A percentile compares a stretch with the other conserved stretches of the same genome.
These are phyloP conservation scores for Hydrozoanthus gracilis DNA, from an alignment of 92 coral and sea anemone genomes.

Conservation along the genomic window DNA sequence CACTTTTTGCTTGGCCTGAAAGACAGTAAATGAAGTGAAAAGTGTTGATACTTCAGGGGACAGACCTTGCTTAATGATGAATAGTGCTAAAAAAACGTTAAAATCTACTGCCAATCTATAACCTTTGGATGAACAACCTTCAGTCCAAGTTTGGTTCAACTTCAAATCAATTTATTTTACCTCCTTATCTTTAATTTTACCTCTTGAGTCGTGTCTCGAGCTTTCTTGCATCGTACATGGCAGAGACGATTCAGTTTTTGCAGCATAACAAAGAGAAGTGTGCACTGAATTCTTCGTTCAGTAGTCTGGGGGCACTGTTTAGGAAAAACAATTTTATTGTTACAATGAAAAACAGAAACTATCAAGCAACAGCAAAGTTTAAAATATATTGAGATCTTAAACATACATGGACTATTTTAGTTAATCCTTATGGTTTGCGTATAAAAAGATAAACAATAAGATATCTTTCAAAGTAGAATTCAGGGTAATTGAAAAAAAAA, in stretches of 20 bases:
- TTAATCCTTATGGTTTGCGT: background rate
- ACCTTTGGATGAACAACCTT: background rate
- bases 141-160: background rate
- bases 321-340: background rate
- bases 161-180: too few species aligned
- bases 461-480: too few species aligned
- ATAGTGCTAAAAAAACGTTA: background rate
- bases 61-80: too few species aligned
- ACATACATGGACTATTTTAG: background rate
- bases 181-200: constrained; percentile 44
- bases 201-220: constrained; percentile 95
- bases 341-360: background rate
- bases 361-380: background rate
- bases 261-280: constrained; percentile 81
- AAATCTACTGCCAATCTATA: background rate
- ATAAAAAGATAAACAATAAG: too few species aligned
- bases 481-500: too few species aligned
- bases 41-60: too few species aligned
- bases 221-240: constrained; percentile 88
- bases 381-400: too few species aligned
- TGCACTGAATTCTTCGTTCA: constrained; percentile 78
- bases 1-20: constrained; percentile 95
- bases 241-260: constrained; percentile 89
- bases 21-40: background rate
- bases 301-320: constrained; percentile 75